These are phyloP conservation scores for Aurelia aurita DNA, from an alignment of 30 jellyfish, hydroid and myxozoan species.

Conservation along the genomic window DNA sequence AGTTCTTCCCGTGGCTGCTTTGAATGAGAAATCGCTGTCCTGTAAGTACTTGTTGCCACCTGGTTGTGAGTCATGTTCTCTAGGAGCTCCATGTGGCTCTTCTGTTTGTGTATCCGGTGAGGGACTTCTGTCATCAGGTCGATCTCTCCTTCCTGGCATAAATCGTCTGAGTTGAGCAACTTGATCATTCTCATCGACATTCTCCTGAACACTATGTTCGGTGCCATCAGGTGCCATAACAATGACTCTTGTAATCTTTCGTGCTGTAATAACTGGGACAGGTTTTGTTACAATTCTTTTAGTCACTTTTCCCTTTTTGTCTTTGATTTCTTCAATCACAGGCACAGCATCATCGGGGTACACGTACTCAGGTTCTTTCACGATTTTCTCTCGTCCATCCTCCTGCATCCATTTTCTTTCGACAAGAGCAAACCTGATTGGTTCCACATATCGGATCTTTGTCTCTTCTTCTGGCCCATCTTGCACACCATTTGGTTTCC, in stretches of 20 bases:
- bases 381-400: constrained; percentile 58
- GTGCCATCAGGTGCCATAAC: constrained; percentile 72
- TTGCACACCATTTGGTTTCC: constrained; percentile 25
- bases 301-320: constrained; percentile 57
- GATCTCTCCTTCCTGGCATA: constrained; percentile 3
- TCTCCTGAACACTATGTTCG: constrained; percentile 79
- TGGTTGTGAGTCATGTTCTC: neutral
- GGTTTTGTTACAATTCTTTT: constrained; percentile 67
- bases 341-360: constrained; percentile 78
- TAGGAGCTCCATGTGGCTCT: neutral
- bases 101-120: neutral
- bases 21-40: neutral
- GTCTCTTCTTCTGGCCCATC: constrained; percentile 62
- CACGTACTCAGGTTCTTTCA: constrained; percentile 69
- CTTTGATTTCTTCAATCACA: constrained; percentile 62
- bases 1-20: neutral
- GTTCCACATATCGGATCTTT: constrained; percentile 60
- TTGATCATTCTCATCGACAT: constrained; percentile 64
- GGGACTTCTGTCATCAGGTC: neutral
- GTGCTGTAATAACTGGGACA: constrained; percentile 74
- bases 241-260: constrained; percentile 61
- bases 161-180: constrained; percentile 6
- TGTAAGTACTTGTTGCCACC: neutral
- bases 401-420: constrained; percentile 25
- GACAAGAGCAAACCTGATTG: constrained; percentile 33